Evolutionary conservation across 1,140 invertebrate species (phyloP).

Genomic region (Drosophila tristis): DNA sequence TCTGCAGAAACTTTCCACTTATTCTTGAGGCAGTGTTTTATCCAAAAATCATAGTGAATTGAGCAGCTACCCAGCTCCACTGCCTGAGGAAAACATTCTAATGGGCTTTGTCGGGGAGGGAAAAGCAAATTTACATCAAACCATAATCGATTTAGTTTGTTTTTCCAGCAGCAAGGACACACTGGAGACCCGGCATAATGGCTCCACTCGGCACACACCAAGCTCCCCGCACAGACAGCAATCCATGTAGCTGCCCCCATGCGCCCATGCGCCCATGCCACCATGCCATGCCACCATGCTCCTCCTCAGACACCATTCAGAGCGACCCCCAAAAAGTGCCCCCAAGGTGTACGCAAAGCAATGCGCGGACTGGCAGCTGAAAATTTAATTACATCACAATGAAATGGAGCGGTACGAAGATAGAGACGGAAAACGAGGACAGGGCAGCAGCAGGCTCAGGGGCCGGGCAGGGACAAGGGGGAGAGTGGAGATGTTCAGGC

Average conservation of each 20-base stretch:
- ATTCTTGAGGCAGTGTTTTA: too few species aligned
- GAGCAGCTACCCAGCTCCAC: background rate
- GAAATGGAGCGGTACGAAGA: conserved; percentile 6
- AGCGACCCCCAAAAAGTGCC: conserved; percentile 3
- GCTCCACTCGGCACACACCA: background rate
- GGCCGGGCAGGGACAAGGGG: background rate
- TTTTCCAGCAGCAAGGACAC: conserved; percentile 33
- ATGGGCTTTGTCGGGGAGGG: conserved; percentile 6
- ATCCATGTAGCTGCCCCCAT: background rate
- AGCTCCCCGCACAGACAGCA: background rate
- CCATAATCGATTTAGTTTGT: conserved; percentile 71
- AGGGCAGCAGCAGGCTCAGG: background rate
- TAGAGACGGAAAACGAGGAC: conserved; percentile 8
- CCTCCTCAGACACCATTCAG: background rate
- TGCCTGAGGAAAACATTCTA: conserved; percentile 16
- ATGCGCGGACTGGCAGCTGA: conserved; percentile 44
- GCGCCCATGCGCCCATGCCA: too few species aligned
- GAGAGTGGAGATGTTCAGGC: background rate
- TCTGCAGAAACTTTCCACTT: too few species aligned
- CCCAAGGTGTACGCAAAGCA: conserved; percentile 46
- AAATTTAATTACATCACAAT: conserved; percentile 76
- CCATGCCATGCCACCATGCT: background rate
- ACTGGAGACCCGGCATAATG: conserved; percentile 18
- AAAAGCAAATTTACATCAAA: conserved; percentile 52
- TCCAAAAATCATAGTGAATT: too few species aligned